Conservation (phyloP, 2,888 invertebrate genomes). For the Drosophila anomelani region DNA sequence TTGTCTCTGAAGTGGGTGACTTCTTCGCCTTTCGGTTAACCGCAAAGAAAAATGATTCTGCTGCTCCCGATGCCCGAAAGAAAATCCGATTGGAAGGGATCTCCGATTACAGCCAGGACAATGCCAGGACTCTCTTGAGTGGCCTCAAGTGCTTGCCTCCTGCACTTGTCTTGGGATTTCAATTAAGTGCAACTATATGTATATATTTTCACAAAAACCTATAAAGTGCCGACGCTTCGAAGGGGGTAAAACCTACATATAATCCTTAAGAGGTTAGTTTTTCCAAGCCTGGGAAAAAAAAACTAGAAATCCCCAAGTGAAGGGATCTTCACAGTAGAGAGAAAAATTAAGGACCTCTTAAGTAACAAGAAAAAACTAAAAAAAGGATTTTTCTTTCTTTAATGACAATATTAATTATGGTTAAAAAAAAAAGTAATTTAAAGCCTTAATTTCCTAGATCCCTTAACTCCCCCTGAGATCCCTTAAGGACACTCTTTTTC, state of each 20-base stretch:
- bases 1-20: slow-evolving; percentile 28
- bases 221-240: slow-evolving; percentile 19
- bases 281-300: slow-evolving; percentile 1
- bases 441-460: too few species aligned
- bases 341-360: neutral
- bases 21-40: slow-evolving; percentile 29
- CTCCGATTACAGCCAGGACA: slow-evolving; percentile 26
- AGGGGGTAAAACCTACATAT: slow-evolving; percentile 16
- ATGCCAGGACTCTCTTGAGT: slow-evolving; percentile 17
- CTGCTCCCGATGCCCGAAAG: neutral
- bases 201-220: slow-evolving; percentile 10
- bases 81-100: slow-evolving; percentile 1
- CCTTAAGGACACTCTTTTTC: neutral
- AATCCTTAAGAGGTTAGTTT: neutral
- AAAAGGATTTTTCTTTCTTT: neutral
- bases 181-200: slow-evolving; percentile 15
- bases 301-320: too few species aligned
- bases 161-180: slow-evolving; percentile 31
- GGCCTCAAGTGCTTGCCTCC: slow-evolving; percentile 11
- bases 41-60: slow-evolving; percentile 33
- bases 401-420: too few species aligned
- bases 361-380: too few species aligned
- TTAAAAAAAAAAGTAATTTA: too few species aligned
- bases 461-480: neutral
- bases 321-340: neutral